Evolutionary conservation across 1,140 invertebrate species (phyloP), one percentile per base, ranked within the genome.

Genomic region (Drosophila ironensis): DNA sequence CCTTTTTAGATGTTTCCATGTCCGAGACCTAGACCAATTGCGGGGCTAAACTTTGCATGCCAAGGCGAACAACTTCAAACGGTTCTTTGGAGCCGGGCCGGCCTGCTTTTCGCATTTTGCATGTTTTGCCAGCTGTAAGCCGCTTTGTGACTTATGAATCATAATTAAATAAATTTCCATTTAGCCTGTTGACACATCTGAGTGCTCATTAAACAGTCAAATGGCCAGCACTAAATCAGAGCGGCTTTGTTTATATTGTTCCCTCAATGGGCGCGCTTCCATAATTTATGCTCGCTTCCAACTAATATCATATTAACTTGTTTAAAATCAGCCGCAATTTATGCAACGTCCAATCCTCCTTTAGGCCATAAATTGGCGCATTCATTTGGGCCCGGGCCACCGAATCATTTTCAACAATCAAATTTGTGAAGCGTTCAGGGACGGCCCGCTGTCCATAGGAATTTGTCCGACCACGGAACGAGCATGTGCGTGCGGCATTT

Each of bases 181-280:
- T 86, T 86, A 75, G 80, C 66, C 56, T 87, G 80, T 86, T 84
- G 80, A 84, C 80, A 84, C 80, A 87, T 86, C 70, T 80, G 80
- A 84, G 74, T 84, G 80, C 80, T 87, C 80, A 84, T 86, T 80
- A 87, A 84, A 84, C 81, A 74, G 84, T 71, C 48, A 86, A 86
- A 86, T 75, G 52, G 52, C 74, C 41, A 52, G 47, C 38, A 61
- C 70, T 86, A 84, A 84, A 86, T 84, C 78, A 86, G 77, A 40
- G 20, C 57, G 40, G 74, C 52, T 68, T 86, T 84, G 80, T 78
- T 67, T 54, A 67, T 52, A 52, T 60, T 50, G 33, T 52, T 33
- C n/a, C 30, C 11, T 33, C 30, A 33, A 33, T 33, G 16, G 7
- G 40, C 73, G 71, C 80, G 57, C 78, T 74, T 46, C 25, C 54